A percentile compares a stretch with the other conserved stretches of the same genome.
Conservation (phyloP, 2,888 invertebrate genomes). For the Netelia inedita region DNA sequence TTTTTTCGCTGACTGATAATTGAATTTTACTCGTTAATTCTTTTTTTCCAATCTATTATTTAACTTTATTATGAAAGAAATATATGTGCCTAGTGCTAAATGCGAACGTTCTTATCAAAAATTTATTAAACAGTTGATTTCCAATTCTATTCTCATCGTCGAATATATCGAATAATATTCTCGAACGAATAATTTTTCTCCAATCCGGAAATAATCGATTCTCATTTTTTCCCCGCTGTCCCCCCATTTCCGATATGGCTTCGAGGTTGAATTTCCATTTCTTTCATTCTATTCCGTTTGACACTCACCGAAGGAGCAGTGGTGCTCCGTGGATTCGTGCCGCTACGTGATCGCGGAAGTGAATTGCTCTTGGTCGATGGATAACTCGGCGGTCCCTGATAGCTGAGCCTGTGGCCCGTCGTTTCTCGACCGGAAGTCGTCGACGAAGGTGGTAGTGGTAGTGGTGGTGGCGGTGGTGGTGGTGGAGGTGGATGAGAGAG, state of each 20-base stretch:
- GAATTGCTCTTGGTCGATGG: constrained; percentile 75
- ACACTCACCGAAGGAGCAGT: constrained; percentile 83
- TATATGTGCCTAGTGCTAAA: too few relatives aligned
- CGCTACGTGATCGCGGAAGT: constrained; percentile 76
- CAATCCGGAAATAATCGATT: neutral
- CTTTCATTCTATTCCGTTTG: neutral
- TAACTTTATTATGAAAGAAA: too few relatives aligned
- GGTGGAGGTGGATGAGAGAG: constrained; percentile 82
- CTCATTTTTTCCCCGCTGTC: neutral
- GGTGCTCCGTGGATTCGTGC: constrained; percentile 76
- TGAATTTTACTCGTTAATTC: too few relatives aligned
- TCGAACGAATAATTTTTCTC: neutral
- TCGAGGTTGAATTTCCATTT: neutral
- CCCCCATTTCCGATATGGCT: too few relatives aligned
- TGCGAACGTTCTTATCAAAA: too few relatives aligned
- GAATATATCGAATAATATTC: neutral
- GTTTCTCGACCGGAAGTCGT: constrained; percentile 62
- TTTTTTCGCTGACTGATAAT: too few relatives aligned
- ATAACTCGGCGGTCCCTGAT: constrained; percentile 68
- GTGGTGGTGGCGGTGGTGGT: constrained; percentile 81
- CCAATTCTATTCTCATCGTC: neutral
- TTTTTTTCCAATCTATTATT: too few relatives aligned
- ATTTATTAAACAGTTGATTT: neutral
- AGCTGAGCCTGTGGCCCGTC: constrained; percentile 73
- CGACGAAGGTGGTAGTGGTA: constrained; percentile 76